These are phyloP conservation scores for Pecten maximus DNA, from an alignment of 2,888 invertebrate species.

Conservation along the genomic window DNA sequence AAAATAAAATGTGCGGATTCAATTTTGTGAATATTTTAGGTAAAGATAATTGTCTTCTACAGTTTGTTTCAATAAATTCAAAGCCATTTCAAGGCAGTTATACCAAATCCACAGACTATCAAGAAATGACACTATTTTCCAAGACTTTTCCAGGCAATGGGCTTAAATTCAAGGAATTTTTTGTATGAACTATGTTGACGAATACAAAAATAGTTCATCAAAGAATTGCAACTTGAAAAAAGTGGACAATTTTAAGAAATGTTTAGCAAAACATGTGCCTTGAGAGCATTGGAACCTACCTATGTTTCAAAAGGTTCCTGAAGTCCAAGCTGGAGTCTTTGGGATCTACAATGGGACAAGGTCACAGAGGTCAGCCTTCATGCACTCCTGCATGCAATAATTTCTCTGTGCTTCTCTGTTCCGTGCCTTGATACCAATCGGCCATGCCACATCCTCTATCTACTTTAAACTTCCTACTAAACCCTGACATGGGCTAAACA, in stretches of 20 bases:
- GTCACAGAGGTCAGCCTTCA: background rate
- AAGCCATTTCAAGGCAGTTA: no score
- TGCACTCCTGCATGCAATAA: background rate
- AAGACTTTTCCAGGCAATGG: no score
- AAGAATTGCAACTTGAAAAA: background rate
- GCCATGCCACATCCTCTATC: conserved; percentile 30
- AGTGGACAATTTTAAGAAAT: background rate
- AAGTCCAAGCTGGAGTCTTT: conserved; percentile 99
- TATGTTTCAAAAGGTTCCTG: conserved; percentile 97
- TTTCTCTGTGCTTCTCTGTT: background rate
- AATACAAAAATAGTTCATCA: background rate
- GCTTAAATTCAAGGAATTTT: no score
- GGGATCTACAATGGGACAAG: conserved; percentile 76
- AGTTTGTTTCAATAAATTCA: no score
- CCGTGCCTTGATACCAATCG: background rate
- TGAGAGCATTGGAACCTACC: conserved; percentile 64
- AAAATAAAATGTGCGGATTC: no score
- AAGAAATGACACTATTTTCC: no score
- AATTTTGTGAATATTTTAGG: no score
- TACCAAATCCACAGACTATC: no score
- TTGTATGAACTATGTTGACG: no score
- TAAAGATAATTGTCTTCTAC: no score
- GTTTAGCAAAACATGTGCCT: background rate
- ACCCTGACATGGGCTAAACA: background rate
- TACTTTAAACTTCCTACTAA: background rate